Conservation (phyloP, 1,140 invertebrate genomes). For the Orius insidiosus region DNA sequence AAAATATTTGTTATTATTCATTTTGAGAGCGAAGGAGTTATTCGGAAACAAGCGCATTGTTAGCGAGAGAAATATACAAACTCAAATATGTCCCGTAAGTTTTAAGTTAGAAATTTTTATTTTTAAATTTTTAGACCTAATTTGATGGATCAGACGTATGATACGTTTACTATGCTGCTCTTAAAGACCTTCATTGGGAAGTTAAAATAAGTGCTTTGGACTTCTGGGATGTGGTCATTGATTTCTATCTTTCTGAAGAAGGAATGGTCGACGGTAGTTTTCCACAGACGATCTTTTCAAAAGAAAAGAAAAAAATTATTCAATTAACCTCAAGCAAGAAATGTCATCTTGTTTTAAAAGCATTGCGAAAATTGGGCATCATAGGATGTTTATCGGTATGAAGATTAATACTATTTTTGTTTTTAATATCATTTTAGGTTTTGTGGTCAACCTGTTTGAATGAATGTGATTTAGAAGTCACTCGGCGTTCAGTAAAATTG, state of each 20-base stretch:
- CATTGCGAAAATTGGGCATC: conserved; percentile 40
- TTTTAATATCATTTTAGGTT: too few species aligned
- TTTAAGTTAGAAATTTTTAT: too few species aligned
- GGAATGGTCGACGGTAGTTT: conserved; percentile 63
- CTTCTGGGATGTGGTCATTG: conserved; percentile 51
- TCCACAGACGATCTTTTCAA: conserved; percentile 58
- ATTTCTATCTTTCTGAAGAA: conserved; percentile 43
- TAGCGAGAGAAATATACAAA: conserved; percentile 45
- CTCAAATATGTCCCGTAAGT: conserved; percentile 38
- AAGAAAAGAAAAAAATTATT: conserved; percentile 56
- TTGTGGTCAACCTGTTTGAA: conserved; percentile 43
- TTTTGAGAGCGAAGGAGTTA: conserved; percentile 55
- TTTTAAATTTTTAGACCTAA: conserved; percentile 18
- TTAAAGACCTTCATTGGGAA: conserved; percentile 60
- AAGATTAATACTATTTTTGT: too few species aligned
- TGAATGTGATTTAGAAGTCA: conserved; percentile 50
- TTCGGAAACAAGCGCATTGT: conserved; percentile 46
- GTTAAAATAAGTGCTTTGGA: conserved; percentile 48
- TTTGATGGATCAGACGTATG: conserved; percentile 23
- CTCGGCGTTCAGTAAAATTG: conserved; percentile 27
- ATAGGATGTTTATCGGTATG: conserved; percentile 48
- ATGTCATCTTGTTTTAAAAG: conserved; percentile 41
- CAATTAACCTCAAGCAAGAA: conserved; percentile 48
- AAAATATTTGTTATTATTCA: conserved; percentile 38
- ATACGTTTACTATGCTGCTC: conserved; percentile 34